Evolutionary conservation across 1,140 invertebrate genomes (phyloP), one percentile per base, ranked within the genome.

Genomic region (Holcopasites calliopsidis): DNA sequence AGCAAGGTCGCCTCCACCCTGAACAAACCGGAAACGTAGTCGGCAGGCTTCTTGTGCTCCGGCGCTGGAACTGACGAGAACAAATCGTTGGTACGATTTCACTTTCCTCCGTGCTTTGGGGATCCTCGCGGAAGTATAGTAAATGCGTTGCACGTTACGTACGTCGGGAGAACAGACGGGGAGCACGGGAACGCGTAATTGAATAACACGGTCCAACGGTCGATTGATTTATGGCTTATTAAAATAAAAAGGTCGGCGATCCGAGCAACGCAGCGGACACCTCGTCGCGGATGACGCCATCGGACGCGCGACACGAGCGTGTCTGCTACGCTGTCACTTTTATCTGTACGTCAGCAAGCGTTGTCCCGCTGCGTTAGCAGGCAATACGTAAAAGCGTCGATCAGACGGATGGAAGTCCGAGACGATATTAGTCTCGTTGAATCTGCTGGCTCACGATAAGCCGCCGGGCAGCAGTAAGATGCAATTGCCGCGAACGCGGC

Each of bases 11-110:
- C 92, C 85, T 95, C 94, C 55, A 95, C 92, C 88, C 94, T 94
- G 88, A 97, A 97, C 57, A 97, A 88, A 69, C 95, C 96, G 86
- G 94, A 94, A 84, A 97, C 95, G 89, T 96, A 97, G 87, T 97
- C 95, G 71, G 95, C 94, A 33, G 95, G 93, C 82, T 95, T 95
- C 90, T 96, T 96, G 81, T 94, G 93, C 79, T 95, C 94, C 55
- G 94, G 94, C 87, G 93, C 93, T 90, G 95, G 94, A 91, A 95
- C 94, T 94, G 88, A 77, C 92, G 85, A 76, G 28, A 66, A 78
- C 44, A 71, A 80, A 73, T 79, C 38, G 52, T 73, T 58, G n/a
- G n/a, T n/a, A n/a, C n/a, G n/a, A n/a, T n/a, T n/a, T n/a, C n/a
- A n/a, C n/a, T n/a, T n/a, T n/a, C n/a, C n/a, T n/a, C n/a, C n/a